Base-by-base conservation (phyloP, 2,113 vertebrate species). In the Cariama cristata region DNA sequence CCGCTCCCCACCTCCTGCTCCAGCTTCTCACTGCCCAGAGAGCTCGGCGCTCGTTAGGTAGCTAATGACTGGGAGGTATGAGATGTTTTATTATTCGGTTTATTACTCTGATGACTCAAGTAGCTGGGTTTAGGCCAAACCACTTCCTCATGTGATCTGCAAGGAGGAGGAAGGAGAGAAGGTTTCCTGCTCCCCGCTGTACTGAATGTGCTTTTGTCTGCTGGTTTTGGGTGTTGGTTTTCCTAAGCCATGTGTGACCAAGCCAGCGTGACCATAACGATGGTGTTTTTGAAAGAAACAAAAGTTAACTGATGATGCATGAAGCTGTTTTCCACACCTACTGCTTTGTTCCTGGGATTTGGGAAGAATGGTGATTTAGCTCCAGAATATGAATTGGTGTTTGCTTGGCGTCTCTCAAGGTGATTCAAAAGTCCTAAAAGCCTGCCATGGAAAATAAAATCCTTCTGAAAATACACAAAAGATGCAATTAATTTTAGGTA, bases 111-210 rank as follows among this genome's bases (percentile, higher is more conserved):
- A 32, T 83, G 83, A 73, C 45, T 92, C 42, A 5, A 71, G 45
- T 22, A 60, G 30, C 40, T 96, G 77, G 58, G 14, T 79, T 82
- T 56, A 49, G 32, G 77, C 90, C 85, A 94, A 88, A n/a, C 60
- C 22, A 33, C 35, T 30, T 74, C 68, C 74, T 80, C 28, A 1
- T 59, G 64, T 56, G n/a, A 49, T 64, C 33, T 64, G 35, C 0
- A 38, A 59, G 55, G 42, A 58, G 26, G 74, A 86, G 47, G 55
- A 84, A 81, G 74, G n/a, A 71, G 63, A 58, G 40, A 28, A 68
- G 4, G 24, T 94, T 95, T 96, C 77, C 81, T 44, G n/a, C 68
- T 88, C 42, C 35, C 76, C 1, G 2, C 67, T 82, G 40, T 35
- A 73, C 74, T 68, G 50, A 52, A 30, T 44, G 38, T 80, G 52